Conservation (phyloP, 2,797 vertebrate species). For the Otus scops region DNA sequence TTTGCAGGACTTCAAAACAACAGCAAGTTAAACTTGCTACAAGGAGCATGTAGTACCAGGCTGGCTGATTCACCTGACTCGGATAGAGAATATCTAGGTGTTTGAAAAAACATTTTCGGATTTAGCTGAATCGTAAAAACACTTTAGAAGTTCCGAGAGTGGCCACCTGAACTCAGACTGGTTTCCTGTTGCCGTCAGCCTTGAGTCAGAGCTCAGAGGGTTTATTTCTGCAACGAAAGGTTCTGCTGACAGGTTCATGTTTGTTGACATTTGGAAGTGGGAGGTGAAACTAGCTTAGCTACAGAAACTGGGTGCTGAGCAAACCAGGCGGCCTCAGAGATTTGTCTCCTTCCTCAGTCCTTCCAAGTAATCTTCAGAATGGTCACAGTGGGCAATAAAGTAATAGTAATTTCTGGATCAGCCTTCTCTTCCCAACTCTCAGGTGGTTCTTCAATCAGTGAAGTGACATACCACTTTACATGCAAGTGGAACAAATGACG, state of each 20-base stretch:
- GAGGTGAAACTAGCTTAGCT: constrained; percentile 25
- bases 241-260: background rate
- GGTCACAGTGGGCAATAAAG: background rate
- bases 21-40: background rate
- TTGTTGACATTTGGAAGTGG: background rate
- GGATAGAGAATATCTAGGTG: background rate
- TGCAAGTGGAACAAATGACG: background rate
- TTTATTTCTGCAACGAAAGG: background rate
- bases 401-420: background rate
- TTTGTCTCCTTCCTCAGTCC: background rate
- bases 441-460: background rate
- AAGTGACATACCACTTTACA: background rate
- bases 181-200: background rate
- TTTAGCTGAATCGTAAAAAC: background rate
- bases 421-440: background rate
- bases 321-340: background rate
- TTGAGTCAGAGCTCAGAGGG: background rate
- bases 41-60: fast-evolving
- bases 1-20: too few relatives aligned
- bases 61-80: fast-evolving
- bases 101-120: fast-evolving
- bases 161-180: background rate
- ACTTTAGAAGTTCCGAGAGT: fast-evolving
- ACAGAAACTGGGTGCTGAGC: background rate
- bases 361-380: background rate